Percentiles rank a stretch among this genome's conserved stretches.
These are phyloP conservation scores for Eupeodes luniger DNA, from an alignment of 2,888 invertebrate genomes.

Conservation along the genomic window DNA sequence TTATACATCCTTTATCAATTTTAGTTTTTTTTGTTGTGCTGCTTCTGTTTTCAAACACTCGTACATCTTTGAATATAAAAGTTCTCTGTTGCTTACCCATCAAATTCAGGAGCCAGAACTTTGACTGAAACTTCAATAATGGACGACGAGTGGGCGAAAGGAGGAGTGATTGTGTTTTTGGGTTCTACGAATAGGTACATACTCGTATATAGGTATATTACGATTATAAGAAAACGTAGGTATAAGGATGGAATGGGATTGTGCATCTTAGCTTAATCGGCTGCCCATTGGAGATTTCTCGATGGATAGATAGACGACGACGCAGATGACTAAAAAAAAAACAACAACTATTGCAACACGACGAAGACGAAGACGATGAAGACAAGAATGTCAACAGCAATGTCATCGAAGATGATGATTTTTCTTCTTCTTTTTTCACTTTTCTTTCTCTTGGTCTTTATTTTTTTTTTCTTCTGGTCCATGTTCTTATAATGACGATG, in stretches of 20 bases:
- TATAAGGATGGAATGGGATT: slow-evolving; percentile 5
- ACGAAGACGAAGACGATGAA: slow-evolving; percentile 44
- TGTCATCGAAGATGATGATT: slow-evolving; percentile 48
- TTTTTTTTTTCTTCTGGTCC: slow-evolving; percentile 1
- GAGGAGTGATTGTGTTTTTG: slow-evolving; percentile 11
- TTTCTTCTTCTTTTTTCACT: neutral
- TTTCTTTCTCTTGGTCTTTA: neutral
- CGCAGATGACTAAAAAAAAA: slow-evolving; percentile 22
- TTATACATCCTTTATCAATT: neutral
- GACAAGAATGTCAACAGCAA: slow-evolving; percentile 65
- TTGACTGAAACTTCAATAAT: slow-evolving; percentile 74
- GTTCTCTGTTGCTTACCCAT: slow-evolving; percentile 73
- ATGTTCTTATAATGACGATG: slow-evolving; percentile 54
- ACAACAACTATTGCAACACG: slow-evolving; percentile 18
- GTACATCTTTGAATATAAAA: slow-evolving; percentile 70
- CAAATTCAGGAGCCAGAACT: slow-evolving; percentile 71
- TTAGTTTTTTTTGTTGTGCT: slow-evolving; percentile 9
- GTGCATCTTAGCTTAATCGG: slow-evolving; percentile 47
- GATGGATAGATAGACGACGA: slow-evolving; percentile 51
- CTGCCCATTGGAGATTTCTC: slow-evolving; percentile 69
- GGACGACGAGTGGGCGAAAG: slow-evolving; percentile 49
- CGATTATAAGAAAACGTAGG: neutral
- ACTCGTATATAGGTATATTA: too few species aligned
- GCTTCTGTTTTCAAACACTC: slow-evolving; percentile 25
- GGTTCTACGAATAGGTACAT: neutral